Percentiles rank a stretch among this genome's conserved stretches.
phyloP scores from a whole-genome alignment of 2,888 invertebrate species.

The Drosophila anceps region DNA sequence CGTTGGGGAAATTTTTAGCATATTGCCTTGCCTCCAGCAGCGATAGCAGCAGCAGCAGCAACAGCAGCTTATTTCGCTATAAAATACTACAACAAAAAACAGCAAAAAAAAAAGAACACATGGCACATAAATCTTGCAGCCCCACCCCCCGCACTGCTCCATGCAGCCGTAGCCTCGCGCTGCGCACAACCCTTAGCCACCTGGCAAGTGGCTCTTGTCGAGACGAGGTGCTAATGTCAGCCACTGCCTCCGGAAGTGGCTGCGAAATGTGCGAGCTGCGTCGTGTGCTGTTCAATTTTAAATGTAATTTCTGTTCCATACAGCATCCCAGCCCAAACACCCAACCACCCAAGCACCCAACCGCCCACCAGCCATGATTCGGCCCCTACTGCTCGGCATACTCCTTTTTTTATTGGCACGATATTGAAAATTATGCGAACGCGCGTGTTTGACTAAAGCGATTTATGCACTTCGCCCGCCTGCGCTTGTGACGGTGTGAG shows the following conservation, averaged over 20 bases:
- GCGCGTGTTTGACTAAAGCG: constrained; percentile 70
- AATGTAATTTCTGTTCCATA: constrained; percentile 69
- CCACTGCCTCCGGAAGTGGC: constrained; percentile 63
- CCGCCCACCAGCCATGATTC: constrained; percentile 16
- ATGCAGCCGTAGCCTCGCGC: not conserved
- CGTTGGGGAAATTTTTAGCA: constrained; percentile 67
- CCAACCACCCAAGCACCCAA: constrained; percentile 1
- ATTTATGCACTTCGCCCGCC: constrained; percentile 60
- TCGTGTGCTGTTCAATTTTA: constrained; percentile 71
- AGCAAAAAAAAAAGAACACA: constrained; percentile 36
- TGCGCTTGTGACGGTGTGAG: constrained; percentile 8
- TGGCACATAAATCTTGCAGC: constrained; percentile 72
- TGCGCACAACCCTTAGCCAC: constrained; percentile 35
- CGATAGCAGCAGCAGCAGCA: constrained; percentile 22
- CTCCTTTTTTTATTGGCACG: constrained; percentile 70
- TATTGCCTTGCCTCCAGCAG: constrained; percentile 61
- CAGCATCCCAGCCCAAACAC: constrained; percentile 6
- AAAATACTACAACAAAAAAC: constrained; percentile 28
- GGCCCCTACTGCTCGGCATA: constrained; percentile 17
- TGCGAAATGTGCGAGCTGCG: constrained; percentile 51
- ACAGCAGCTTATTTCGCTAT: constrained; percentile 44
- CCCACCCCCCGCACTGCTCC: not conserved
- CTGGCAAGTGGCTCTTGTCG: constrained; percentile 55
- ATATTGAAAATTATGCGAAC: constrained; percentile 78
- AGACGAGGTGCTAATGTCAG: constrained; percentile 75